Conservation (phyloP, 2,113 vertebrate genomes). For the Oostethus manadensis region DNA sequence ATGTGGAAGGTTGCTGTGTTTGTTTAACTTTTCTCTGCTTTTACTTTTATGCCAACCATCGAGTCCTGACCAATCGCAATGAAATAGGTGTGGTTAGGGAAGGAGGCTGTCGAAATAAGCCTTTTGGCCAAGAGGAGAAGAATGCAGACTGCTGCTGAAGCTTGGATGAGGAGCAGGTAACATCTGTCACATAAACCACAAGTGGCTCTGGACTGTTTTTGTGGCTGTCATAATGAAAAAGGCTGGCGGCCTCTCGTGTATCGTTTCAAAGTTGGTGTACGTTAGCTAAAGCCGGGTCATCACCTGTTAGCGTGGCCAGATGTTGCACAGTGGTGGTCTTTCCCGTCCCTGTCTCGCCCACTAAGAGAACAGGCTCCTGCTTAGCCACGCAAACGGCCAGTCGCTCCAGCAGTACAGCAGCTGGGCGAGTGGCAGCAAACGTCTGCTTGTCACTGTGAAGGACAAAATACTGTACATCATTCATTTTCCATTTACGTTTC, state of each 20-base stretch:
- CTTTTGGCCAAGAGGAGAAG: too few relatives aligned
- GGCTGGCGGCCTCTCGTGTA: neutral
- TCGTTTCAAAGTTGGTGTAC: neutral
- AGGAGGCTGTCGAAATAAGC: too few relatives aligned
- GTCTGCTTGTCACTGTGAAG: constrained; percentile 73
- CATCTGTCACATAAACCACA: too few relatives aligned
- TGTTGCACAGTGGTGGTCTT: constrained; percentile 95
- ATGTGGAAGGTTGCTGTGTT: too few relatives aligned
- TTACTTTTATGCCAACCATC: too few relatives aligned
- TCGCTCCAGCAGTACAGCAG: constrained; percentile 87
- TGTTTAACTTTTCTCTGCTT: too few relatives aligned
- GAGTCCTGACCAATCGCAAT: too few relatives aligned
- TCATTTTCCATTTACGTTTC: neutral
- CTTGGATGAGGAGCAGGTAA: too few relatives aligned
- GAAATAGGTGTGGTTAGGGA: too few relatives aligned
- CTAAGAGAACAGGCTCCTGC: constrained; percentile 87
- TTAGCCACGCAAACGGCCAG: constrained; percentile 84
- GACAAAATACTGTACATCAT: neutral
- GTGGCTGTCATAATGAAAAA: neutral
- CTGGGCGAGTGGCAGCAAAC: constrained; percentile 89
- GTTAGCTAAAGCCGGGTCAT: neutral
- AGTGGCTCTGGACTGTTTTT: too few relatives aligned
- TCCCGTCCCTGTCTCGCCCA: constrained; percentile 94
- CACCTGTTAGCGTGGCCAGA: constrained; percentile 84
- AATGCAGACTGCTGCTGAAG: too few relatives aligned